These are phyloP conservation scores for Hydrolagus colliei DNA, from an alignment of 2,797 vertebrate species.

Conservation along the genomic window DNA sequence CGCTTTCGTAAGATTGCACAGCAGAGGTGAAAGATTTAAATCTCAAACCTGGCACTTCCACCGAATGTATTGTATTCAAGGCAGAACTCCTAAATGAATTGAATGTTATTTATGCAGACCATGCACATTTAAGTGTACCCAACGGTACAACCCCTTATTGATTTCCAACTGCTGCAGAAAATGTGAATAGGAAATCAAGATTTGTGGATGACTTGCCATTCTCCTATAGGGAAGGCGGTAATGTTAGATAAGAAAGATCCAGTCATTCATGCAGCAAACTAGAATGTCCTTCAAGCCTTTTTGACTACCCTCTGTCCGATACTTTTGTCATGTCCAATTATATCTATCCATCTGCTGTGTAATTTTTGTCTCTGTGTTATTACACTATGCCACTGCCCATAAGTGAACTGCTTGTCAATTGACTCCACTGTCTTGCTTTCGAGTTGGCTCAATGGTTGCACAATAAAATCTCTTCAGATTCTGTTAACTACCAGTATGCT, in stretches of 20 bases:
- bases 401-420: slow-evolving; percentile 46
- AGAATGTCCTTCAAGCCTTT: slow-evolving; percentile 44
- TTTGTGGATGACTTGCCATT: not conserved
- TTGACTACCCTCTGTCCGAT: slow-evolving; percentile 41
- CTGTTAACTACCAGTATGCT: slow-evolving; percentile 28
- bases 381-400: slow-evolving; percentile 38
- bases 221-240: not conserved
- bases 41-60: too few species aligned
- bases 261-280: not conserved
- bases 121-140: slow-evolving; percentile 4
- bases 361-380: slow-evolving; percentile 41
- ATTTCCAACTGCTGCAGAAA: slow-evolving; percentile 12
- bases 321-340: slow-evolving; percentile 46
- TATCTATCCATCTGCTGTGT: slow-evolving; percentile 45
- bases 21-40: too few species aligned
- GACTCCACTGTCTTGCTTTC: slow-evolving; percentile 45
- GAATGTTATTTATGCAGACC: slow-evolving; percentile 1
- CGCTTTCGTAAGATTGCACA: too few species aligned
- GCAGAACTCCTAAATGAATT: not conserved
- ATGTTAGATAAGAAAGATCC: slow-evolving; percentile 12
- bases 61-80: too few species aligned
- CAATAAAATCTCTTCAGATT: slow-evolving; percentile 34
- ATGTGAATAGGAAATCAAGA: not conserved
- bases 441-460: slow-evolving; percentile 36
- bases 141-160: slow-evolving; percentile 5